Evolutionary conservation across 2,113 vertebrate species (phyloP), one percentile per base, ranked within the genome.

Genomic region (Percina caprodes): DNA sequence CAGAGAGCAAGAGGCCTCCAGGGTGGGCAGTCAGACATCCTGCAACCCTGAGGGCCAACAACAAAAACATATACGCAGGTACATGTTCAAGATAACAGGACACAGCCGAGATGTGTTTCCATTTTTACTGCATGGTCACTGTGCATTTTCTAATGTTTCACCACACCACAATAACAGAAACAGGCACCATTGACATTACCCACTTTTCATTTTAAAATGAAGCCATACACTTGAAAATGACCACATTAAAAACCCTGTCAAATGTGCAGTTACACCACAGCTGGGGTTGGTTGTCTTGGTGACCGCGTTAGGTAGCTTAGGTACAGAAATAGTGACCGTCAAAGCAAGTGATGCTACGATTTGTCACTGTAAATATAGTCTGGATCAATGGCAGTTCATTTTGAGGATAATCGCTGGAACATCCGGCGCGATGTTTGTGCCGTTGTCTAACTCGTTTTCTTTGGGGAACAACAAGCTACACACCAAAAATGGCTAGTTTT

Each of bases 1-100:
- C 84, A 71, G 78, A 68, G 61, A 72, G 60, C 63, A 78, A 74
- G 74, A 86, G 83, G 77, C 81, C 88, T 82, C 74, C 73, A n/a
- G 83, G 70, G 88, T 14, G 55, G 58, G 26, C 66, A 71, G 85
- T 35, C 71, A 74, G 68, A 61, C 59, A 19, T 86, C 61, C 33
- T 51, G 65, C 56, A 82, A 23, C 74, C 75, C 63, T 10, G 39
- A 39, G 54, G 69, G 68, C 19, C 19, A n/a, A 18, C 56, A 74
- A 84, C 65, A 74, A 67, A 45, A 54, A 30, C 48, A 0, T 21
- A 11, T 52, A 70, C 60, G 62, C 51, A 2, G 39, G 80, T 7
- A 13, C 60, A 71, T 42, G 18, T 67, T 71, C 7, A 51, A 51
- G 3, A 3, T 2, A 42, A 61, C 39, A 75, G 16, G 16, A 51